Base-by-base conservation (phyloP, 2,888 invertebrate species). In the Eurois occulta region DNA sequence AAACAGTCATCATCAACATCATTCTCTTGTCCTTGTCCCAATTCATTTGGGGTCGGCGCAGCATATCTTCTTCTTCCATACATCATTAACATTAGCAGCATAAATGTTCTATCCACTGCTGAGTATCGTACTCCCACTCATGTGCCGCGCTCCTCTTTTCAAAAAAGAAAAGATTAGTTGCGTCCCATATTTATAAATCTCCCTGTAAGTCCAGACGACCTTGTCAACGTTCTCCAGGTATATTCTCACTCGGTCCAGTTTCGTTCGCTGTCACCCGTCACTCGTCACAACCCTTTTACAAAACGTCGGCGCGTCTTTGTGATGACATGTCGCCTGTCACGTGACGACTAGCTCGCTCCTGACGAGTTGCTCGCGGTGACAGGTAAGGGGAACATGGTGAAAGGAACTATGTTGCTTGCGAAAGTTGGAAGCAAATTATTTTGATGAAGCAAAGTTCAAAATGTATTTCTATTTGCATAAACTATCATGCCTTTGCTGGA, bases 281-380 rank as follows among this genome's bases (percentile, higher is more conserved):
- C 43, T 32, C 21, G 70, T 70, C 65, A 35, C 79, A 80, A 66
- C 80, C 48, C 66, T 74, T 74, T 60, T 43, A 52, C 48, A 78
- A 66, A 28, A 16, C 18, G 78, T 66, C 48, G 41, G 13, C 48
- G 46, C 48, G 48, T 52, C 58, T 73, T 46, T 75, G 21, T 67
- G 74, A 62, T 24, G 60, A 67, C 66, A 21, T 32, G 74, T 62
- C 60, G n/a, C 66, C 21, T 79, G 60, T n/a, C 75, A 13, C 16
- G 18, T 28, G 43, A 24, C 66, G 38, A 67, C 43, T 43, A 58
- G 48, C 38, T 35, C 6, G 52, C n/a, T 60, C 48, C 10, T 62
- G 60, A 21, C 66, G 28, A 28, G 28, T 64, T 58, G 48, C 58
- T 60, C 2, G 24, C 18, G 5, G 28, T 35, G 28, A 48, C 38